Conservation (phyloP, 1,140 invertebrate genomes). For the Drosophila subpulchrella region DNA sequence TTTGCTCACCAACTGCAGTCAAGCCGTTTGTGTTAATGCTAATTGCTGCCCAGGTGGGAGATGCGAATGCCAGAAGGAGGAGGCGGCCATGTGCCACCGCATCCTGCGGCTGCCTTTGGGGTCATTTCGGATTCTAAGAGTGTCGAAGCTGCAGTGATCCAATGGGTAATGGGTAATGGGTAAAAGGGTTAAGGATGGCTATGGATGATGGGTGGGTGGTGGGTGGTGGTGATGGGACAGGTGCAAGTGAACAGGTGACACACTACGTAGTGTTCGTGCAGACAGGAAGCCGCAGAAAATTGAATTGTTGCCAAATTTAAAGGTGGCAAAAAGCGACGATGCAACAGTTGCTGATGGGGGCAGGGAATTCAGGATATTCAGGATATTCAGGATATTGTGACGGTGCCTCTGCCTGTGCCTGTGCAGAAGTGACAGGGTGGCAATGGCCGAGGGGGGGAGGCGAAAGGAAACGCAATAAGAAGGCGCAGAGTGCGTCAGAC, state of each 20-base stretch:
- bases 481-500: constrained; percentile 5
- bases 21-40: constrained; percentile 70
- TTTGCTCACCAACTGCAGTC: constrained; percentile 72
- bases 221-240: too few species aligned
- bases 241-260: constrained; percentile 2
- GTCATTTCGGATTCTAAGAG: constrained; percentile 48
- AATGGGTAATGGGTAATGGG: too few species aligned
- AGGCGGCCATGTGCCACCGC: neutral
- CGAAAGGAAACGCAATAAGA: constrained; percentile 33
- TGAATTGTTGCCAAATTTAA: constrained; percentile 50
- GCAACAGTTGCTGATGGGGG: constrained; percentile 34
- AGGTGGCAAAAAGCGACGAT: constrained; percentile 39
- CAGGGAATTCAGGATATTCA: neutral
- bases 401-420: neutral
- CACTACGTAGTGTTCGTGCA: neutral
- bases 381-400: neutral
- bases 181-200: too few species aligned
- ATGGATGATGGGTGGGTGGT: too few species aligned
- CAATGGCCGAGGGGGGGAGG: neutral
- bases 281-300: constrained; percentile 24
- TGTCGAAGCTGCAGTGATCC: constrained; percentile 7
- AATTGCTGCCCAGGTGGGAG: constrained; percentile 48
- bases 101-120: constrained; percentile 8
- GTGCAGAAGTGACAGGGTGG: neutral
- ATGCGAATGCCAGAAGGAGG: too few species aligned